A percentile compares a stretch with the other conserved stretches of the same genome.
These are phyloP conservation scores for Hemicordylus capensis DNA, from an alignment of 2,113 vertebrate species.

Conservation along the genomic window DNA sequence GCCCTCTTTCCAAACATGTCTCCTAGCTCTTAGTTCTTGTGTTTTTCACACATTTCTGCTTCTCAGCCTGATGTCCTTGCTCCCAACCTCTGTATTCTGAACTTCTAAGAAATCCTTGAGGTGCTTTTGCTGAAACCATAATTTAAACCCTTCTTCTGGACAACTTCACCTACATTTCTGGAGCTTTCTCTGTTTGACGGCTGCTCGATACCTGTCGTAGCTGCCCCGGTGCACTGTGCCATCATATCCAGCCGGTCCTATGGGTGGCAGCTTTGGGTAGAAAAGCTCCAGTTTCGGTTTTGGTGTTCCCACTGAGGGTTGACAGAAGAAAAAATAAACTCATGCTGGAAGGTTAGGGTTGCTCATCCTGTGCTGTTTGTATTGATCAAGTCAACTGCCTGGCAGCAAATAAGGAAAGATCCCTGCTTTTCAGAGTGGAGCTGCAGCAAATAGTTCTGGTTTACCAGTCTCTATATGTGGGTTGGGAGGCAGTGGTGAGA, in stretches of 20 bases:
- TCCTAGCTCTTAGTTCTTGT: not conserved
- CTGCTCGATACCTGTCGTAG: conserved; percentile 65
- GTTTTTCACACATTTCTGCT: not conserved
- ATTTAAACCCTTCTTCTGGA: not conserved
- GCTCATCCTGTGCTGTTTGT: too few relatives aligned
- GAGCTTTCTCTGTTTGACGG: conserved; percentile 53
- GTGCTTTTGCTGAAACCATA: not conserved
- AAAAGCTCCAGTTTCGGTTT: conserved; percentile 16
- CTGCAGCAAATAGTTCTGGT: too few relatives aligned
- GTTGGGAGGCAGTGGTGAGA: too few relatives aligned
- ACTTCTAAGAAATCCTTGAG: not conserved
- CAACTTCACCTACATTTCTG: conserved; percentile 64
- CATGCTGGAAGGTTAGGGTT: not conserved
- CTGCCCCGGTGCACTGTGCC: conserved; percentile 66
- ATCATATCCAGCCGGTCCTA: conserved; percentile 51
- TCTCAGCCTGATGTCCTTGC: not conserved
- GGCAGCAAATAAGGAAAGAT: too few relatives aligned
- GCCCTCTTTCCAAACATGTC: not conserved
- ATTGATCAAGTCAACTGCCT: too few relatives aligned
- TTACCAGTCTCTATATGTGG: too few relatives aligned
- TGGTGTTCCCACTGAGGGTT: conserved; percentile 30
- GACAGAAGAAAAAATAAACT: not conserved
- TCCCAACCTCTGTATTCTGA: not conserved
- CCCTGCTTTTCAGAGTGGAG: too few relatives aligned
- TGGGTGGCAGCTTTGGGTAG: conserved; percentile 55